Conservation (phyloP, 2,797 vertebrate genomes). For the Lemur catta region DNA sequence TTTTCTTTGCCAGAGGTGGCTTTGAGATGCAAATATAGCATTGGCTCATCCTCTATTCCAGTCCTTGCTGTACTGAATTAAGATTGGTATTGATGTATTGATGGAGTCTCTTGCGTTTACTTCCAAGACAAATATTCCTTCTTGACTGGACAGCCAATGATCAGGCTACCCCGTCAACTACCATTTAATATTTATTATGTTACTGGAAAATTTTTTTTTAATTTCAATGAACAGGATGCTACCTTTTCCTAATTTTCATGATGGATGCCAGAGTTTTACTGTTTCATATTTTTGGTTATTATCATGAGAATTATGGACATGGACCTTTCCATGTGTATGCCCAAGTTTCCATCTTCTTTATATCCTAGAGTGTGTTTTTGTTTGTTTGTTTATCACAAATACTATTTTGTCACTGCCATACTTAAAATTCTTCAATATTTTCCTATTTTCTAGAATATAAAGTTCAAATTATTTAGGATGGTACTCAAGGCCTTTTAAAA, state of each 20-base stretch:
- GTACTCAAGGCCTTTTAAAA: not conserved
- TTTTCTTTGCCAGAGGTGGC: not conserved
- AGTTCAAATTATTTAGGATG: not conserved
- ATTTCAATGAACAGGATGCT: not conserved
- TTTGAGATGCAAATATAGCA: not conserved
- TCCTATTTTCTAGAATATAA: not conserved
- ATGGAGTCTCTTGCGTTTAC: not conserved
- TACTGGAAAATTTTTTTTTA: not conserved
- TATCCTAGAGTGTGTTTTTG: not conserved
- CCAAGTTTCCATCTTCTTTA: not conserved
- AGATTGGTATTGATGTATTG: not conserved
- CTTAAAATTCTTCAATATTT: not conserved
- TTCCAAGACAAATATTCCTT: not conserved
- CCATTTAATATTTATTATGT: not conserved
- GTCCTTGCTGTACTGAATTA: not conserved
- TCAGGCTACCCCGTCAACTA: not conserved
- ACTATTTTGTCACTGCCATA: not conserved
- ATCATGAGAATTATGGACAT: not conserved
- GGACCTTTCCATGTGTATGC: not conserved
- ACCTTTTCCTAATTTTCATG: not conserved
- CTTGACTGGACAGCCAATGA: not conserved
- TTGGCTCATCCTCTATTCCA: not conserved
- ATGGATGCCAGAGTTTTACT: not conserved
- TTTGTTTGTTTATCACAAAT: not conserved
- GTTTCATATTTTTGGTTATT: not conserved